Evolutionary conservation across 2,113 vertebrate genomes (phyloP), one percentile per base, ranked within the genome.

Genomic region (Miniopterus natalensis): DNA sequence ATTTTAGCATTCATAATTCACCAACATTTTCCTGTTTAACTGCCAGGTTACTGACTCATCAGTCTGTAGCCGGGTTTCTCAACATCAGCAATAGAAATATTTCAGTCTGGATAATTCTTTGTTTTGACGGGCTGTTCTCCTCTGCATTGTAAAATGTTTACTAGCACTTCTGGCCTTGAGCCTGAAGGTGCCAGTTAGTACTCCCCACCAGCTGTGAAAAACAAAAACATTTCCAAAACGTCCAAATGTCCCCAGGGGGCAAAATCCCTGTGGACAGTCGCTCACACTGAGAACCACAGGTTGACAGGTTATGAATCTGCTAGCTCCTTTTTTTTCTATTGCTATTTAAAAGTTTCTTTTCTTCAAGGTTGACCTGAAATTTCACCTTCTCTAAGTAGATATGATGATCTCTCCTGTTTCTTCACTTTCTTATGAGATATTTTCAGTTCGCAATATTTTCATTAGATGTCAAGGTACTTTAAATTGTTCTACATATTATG

Each of bases 381-480:
- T 59, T 4, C 8, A 55, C 11, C 8, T 84, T 51, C 23, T 40
- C 29, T 66, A 80, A 42, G 40, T n/a, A 61, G 18, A 57, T 61
- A 68, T n/a, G 61, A 88, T 80, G 0, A 23, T 49, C 12, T 53
- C 14, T 71, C 49, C 6, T 27, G 0, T 84, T 90, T 27, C 4
- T 4, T 92, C 71, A 51, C 2, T 57, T 89, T 70, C 17, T 81
- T 68, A 45, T 77, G 25, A 49, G 27, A 78, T 91, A 84, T 73
- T 12, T 86, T n/a, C 4, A 47, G 79, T 71, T 79, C n/a, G 8
- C 47, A 73, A 51, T 55, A 36, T 51, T 21, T 92, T 94, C 75
- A 55, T 55, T 63, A 8, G 14, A 51, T 78, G 73, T 36, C 7
- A 59, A 57, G 3, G 0, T 65, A 12, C 13, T 85, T 92, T 78